phyloP scores from a whole-genome alignment of 2,888 invertebrate genomes.

The Meteorus cinctellus region DNA sequence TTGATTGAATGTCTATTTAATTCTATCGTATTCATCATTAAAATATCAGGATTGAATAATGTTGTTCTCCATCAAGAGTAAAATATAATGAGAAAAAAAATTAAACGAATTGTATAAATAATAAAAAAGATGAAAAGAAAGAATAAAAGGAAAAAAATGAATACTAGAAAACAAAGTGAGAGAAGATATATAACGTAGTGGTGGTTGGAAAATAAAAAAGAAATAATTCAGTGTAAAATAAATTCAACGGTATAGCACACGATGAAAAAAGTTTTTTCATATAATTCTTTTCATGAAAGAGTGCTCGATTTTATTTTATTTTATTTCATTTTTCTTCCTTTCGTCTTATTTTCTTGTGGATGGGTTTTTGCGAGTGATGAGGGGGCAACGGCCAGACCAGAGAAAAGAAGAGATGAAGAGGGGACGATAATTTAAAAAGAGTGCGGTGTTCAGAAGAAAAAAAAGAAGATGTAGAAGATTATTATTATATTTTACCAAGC shows the following conservation, averaged over 20 bases:
- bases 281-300: conserved; percentile 15
- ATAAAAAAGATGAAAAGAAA: neutral
- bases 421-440: conserved; percentile 3
- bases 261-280: conserved; percentile 39
- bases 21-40: too few relatives aligned
- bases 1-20: too few relatives aligned
- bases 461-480: conserved; percentile 1
- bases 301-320: conserved; percentile 21
- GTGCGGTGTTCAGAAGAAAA: neutral
- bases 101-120: neutral
- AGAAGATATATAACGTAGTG: neutral
- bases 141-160: neutral
- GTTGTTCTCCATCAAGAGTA: neutral
- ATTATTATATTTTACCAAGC: conserved; percentile 2
- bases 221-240: conserved; percentile 27
- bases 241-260: conserved; percentile 28
- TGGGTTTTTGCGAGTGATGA: neutral
- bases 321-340: neutral
- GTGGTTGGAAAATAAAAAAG: conserved; percentile 17
- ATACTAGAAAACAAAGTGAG: neutral
- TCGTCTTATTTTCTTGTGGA: neutral
- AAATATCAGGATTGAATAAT: too few relatives aligned
- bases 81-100: neutral
- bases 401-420: neutral
- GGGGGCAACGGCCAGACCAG: too few relatives aligned